Evolutionary conservation across 2,888 invertebrate species (phyloP).

Genomic region (Hololepta plana): DNA sequence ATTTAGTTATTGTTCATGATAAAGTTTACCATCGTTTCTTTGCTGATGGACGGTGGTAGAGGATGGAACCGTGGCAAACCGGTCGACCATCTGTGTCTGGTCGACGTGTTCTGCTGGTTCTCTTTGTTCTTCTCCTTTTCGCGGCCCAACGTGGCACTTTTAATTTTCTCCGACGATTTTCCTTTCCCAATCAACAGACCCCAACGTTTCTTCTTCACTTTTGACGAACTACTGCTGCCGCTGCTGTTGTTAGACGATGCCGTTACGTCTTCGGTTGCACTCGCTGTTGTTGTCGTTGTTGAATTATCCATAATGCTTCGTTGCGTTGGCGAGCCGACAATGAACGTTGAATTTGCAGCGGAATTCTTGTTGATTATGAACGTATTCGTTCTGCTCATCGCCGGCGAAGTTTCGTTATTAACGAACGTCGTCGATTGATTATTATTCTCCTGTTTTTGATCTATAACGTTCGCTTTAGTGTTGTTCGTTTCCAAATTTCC

Average conservation of each 20-base stretch:
- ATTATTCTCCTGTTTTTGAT: too few relatives aligned
- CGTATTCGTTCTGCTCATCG: constrained; percentile 15
- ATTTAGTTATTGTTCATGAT: constrained; percentile 1
- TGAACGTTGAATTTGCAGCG: too few relatives aligned
- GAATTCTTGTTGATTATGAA: constrained; percentile 17
- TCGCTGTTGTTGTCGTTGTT: constrained; percentile 8
- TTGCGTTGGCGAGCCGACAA: too few relatives aligned
- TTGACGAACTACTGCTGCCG: too few relatives aligned
- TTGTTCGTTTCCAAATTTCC: constrained; percentile 7
- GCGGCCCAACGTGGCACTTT: constrained; percentile 51
- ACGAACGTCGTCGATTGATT: constrained; percentile 15
- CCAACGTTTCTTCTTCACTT: constrained; percentile 45
- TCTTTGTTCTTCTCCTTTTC: constrained; percentile 37
- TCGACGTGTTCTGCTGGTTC: constrained; percentile 21
- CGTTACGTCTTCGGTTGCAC: constrained; percentile 9
- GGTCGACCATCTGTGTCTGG: constrained; percentile 50
- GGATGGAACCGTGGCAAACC: constrained; percentile 52
- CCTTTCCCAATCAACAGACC: constrained; percentile 46
- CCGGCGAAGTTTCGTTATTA: constrained; percentile 9
- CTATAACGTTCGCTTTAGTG: too few relatives aligned
- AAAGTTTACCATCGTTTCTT: constrained; percentile 53
- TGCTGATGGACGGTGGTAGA: constrained; percentile 56
- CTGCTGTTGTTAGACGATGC: constrained; percentile 11
- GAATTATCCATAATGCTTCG: too few relatives aligned
- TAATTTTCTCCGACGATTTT: constrained; percentile 36